phyloP scores from a whole-genome alignment of 2,113 vertebrate species.

The Ia io region DNA sequence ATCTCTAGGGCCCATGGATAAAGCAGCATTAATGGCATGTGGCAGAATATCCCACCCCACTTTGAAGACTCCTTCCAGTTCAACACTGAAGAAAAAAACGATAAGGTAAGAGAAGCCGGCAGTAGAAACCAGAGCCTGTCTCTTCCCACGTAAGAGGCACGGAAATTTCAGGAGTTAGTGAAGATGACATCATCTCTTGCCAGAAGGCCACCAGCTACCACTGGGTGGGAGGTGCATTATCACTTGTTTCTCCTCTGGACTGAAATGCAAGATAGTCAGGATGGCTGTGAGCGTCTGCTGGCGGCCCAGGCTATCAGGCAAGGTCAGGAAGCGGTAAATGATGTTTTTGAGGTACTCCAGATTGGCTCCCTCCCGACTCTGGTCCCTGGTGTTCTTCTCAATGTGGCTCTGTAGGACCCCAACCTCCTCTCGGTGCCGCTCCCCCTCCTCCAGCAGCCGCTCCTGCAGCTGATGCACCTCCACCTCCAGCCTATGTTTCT shows the following conservation, averaged over 20 bases:
- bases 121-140: not conserved
- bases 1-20: not conserved
- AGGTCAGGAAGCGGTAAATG: constrained; percentile 90
- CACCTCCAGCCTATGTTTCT: constrained; percentile 87
- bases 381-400: constrained; percentile 87
- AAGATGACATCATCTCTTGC: constrained; percentile 81
- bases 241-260: constrained; percentile 89
- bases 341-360: constrained; percentile 98
- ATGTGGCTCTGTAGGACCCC: constrained; percentile 78
- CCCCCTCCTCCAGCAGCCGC: constrained; percentile 81
- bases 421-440: constrained; percentile 85
- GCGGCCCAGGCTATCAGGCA: constrained; percentile 88
- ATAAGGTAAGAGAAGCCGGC: constrained; percentile 3
- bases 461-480: constrained; percentile 88
- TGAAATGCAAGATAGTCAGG: constrained; percentile 94
- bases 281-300: constrained; percentile 95
- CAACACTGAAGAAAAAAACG: constrained; percentile 38
- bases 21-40: constrained; percentile 52
- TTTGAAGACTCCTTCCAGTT: constrained; percentile 7
- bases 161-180: not conserved
- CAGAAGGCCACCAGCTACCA: constrained; percentile 89
- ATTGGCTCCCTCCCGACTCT: constrained; percentile 92
- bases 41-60: constrained; percentile 47
- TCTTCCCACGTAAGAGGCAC: constrained; percentile 42
- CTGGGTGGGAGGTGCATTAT: constrained; percentile 83